Conservation (phyloP, 2,888 invertebrate species). For the Archips xylosteana region DNA sequence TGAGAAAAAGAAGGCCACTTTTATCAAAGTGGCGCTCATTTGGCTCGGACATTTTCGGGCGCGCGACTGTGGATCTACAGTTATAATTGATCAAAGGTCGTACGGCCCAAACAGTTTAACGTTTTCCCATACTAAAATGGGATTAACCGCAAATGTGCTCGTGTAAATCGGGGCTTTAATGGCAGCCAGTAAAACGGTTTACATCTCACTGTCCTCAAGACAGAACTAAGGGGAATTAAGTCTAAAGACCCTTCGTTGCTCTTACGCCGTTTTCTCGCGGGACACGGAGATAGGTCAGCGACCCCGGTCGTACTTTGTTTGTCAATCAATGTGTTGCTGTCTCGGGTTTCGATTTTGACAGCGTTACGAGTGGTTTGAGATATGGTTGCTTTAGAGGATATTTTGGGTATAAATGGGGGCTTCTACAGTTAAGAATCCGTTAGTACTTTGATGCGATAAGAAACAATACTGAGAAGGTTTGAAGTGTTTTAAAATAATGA, state of each 20-base stretch:
- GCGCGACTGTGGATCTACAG: no score
- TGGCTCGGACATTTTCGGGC: no score
- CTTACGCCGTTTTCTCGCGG: conserved; percentile 10
- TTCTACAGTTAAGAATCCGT: no score
- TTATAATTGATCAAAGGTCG: no score
- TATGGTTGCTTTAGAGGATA: conserved; percentile 24
- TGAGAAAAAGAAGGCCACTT: no score
- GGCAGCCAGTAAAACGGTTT: conserved; percentile 7
- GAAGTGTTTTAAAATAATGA: no score
- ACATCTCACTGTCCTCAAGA: conserved; percentile 1
- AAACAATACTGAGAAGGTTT: no score
- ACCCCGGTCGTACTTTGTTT: conserved; percentile 25
- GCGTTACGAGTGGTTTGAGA: conserved; percentile 30
- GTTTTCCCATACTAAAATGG: neutral
- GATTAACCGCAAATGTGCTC: conserved; percentile 2
- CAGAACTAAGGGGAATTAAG: neutral
- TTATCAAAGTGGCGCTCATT: no score
- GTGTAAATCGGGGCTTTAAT: neutral
- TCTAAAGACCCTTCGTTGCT: neutral
- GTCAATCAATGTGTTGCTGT: conserved; percentile 36
- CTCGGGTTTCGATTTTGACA: conserved; percentile 26
- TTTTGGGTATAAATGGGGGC: neutral
- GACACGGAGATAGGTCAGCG: conserved; percentile 22
- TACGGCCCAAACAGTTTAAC: no score
- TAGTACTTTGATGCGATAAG: no score